These are phyloP conservation scores for Nothoprocta perdicaria DNA, from an alignment of 2,113 vertebrate species.

Conservation along the genomic window DNA sequence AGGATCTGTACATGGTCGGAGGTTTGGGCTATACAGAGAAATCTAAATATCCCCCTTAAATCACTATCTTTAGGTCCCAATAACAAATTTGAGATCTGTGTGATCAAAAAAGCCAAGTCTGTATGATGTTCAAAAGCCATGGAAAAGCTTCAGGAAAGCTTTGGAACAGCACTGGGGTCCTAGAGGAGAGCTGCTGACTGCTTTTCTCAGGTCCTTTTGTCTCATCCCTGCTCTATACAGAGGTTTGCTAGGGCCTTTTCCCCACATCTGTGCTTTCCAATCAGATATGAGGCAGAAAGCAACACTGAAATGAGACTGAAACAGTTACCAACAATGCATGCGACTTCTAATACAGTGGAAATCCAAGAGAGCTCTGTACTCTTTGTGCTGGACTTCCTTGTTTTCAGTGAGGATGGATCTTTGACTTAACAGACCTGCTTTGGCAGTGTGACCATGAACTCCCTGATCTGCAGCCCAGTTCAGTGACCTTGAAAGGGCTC, in stretches of 20 bases:
- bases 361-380: neutral
- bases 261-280: neutral
- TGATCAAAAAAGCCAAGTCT: neutral
- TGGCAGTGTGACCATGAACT: neutral
- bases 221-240: neutral
- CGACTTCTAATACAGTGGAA: neutral
- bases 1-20: neutral
- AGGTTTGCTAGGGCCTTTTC: neutral
- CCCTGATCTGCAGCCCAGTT: neutral
- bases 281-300: neutral
- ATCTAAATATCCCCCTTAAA: neutral
- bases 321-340: neutral
- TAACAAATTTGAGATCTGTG: neutral
- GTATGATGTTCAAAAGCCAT: neutral
- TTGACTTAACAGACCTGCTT: neutral
- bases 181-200: neutral
- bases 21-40: neutral
- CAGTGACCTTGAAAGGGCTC: neutral
- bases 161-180: neutral
- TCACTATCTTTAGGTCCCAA: neutral
- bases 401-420: neutral
- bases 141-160: neutral
- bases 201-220: neutral
- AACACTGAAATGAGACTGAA: neutral
- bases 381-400: neutral